Evolutionary conservation across 2,888 invertebrate species (phyloP).

Genomic region (Pherbina coryleti): DNA sequence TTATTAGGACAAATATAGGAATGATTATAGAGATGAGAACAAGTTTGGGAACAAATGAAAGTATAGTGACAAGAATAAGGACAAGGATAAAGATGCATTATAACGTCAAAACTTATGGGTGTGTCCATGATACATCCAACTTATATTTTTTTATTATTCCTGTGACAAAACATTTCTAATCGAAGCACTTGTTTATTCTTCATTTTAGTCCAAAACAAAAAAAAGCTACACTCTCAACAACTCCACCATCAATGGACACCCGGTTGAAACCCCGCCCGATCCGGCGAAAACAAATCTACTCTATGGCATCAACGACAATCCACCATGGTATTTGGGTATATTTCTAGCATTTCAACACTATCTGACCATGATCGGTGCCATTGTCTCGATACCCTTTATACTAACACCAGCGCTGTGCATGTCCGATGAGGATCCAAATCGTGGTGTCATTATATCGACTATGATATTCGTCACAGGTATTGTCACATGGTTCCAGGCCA

Average conservation of each 20-base stretch:
- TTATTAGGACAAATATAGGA: no score
- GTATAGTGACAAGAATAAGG: no score
- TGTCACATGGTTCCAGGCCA: conserved; percentile 80
- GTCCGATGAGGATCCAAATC: conserved; percentile 79
- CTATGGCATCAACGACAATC: conserved; percentile 84
- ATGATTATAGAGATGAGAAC: no score
- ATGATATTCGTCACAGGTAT: conserved; percentile 87
- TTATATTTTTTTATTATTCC: no score
- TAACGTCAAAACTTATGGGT: no score
- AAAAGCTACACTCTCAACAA: conserved; percentile 22
- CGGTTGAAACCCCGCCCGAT: conserved; percentile 5
- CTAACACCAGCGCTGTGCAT: conserved; percentile 86
- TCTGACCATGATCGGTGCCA: conserved; percentile 87
- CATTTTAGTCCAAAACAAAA: conserved; percentile 29
- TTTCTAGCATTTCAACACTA: conserved; percentile 88
- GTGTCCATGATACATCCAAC: no score
- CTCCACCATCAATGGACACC: conserved; percentile 19
- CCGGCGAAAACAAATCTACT: conserved; percentile 64
- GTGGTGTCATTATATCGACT: conserved; percentile 83
- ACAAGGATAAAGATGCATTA: no score
- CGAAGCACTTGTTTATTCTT: neutral
- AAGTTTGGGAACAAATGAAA: no score
- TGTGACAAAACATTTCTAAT: no score
- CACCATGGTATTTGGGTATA: conserved; percentile 87
- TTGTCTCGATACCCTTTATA: conserved; percentile 85